Evolutionary conservation across 2,797 vertebrate genomes (phyloP).

Genomic region (Silurus aristotelis): DNA sequence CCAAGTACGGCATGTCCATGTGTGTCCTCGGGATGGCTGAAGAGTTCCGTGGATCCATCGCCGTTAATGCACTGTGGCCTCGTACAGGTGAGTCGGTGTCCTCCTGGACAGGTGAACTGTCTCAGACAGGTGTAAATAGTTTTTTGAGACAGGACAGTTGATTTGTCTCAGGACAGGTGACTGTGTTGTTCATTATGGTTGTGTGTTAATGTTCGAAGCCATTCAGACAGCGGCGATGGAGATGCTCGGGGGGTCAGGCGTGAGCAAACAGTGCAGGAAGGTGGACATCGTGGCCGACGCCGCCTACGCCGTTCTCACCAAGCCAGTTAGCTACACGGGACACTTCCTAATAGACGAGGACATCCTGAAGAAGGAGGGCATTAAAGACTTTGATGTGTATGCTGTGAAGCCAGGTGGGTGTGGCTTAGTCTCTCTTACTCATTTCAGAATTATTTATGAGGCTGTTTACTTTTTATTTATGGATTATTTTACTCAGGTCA

Average conservation of each 20-base stretch:
- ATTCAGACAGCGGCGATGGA: conserved; percentile 90
- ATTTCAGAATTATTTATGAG: too few relatives aligned
- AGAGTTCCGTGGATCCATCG: conserved; percentile 92
- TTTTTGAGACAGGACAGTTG: not conserved
- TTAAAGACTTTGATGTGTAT: conserved; percentile 85
- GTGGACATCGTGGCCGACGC: conserved; percentile 92
- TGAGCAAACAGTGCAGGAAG: conserved; percentile 87
- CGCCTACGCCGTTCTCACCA: conserved; percentile 86
- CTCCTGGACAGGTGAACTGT: not conserved
- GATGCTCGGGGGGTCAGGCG: conserved; percentile 85
- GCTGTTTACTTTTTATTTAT: too few relatives aligned
- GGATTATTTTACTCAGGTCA: conserved; percentile 77
- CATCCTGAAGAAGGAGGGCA: conserved; percentile 82
- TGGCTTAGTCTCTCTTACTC: accelerated
- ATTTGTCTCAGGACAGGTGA: not conserved
- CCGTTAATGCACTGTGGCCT: conserved; percentile 95
- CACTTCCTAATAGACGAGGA: conserved; percentile 92
- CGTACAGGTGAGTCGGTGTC: conserved; percentile 79
- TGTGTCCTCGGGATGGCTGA: conserved; percentile 97
- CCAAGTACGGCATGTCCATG: conserved; percentile 99
- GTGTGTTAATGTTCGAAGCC: conserved; percentile 54
- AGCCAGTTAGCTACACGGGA: conserved; percentile 83
- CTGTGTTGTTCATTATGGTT: not conserved
- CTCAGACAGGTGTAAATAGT: not conserved
- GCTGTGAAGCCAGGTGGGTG: conserved; percentile 84